These are phyloP conservation scores for Yasuhikotakia modesta DNA, from an alignment of 2,797 vertebrate genomes.

Conservation along the genomic window DNA sequence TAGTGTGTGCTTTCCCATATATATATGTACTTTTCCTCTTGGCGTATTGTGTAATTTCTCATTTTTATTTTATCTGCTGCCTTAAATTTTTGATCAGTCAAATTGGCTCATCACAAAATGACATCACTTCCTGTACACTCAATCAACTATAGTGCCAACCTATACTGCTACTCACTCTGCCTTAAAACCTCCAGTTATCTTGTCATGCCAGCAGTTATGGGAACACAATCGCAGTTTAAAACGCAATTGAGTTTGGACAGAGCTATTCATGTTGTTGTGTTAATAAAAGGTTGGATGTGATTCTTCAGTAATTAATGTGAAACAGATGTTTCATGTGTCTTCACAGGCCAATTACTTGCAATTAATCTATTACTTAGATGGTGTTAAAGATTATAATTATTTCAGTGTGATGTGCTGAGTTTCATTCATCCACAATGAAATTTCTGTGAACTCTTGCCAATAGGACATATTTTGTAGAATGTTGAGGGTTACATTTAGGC, in stretches of 20 bases:
- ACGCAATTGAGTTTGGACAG: conserved; percentile 6
- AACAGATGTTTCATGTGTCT: conserved; percentile 59
- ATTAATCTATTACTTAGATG: conserved; percentile 52
- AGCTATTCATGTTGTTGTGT: conserved; percentile 47
- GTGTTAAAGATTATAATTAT: neutral
- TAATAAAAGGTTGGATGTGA: conserved; percentile 55
- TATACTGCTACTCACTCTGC: conserved; percentile 4
- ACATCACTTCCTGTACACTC: conserved; percentile 14
- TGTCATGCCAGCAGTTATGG: conserved; percentile 10
- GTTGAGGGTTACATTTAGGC: too few species aligned
- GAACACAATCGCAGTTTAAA: too few species aligned
- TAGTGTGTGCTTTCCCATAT: too few species aligned
- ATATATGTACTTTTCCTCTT: too few species aligned
- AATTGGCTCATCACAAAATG: neutral
- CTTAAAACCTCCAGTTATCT: conserved; percentile 5
- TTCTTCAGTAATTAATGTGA: conserved; percentile 57
- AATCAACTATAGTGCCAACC: neutral
- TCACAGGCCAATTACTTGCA: conserved; percentile 51
- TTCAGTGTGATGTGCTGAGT: neutral
- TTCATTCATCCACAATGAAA: neutral
- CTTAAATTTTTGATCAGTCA: too few species aligned
- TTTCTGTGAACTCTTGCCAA: neutral
- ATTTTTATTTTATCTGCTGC: too few species aligned
- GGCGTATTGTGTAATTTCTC: too few species aligned
- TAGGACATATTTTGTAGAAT: too few species aligned